phyloP scores from a whole-genome alignment of 2,888 invertebrate species.

The Operophtera brumata region DNA sequence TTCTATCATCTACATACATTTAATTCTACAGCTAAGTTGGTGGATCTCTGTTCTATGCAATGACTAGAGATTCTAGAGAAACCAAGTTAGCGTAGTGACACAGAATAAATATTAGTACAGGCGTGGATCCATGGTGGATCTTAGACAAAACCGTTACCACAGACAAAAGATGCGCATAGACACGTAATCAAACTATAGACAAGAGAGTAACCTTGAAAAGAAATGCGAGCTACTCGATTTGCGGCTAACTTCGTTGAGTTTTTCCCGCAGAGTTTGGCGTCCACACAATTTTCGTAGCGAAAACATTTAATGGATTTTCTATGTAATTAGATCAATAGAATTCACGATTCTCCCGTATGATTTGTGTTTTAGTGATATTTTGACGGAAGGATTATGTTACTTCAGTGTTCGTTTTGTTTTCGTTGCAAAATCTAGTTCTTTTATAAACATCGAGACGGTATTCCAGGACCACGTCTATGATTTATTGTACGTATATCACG shows the following conservation, averaged over 20 bases:
- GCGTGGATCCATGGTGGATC: no score
- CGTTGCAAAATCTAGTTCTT: slow-evolving; percentile 62
- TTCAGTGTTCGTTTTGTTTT: slow-evolving; percentile 62
- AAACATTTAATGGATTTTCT: slow-evolving; percentile 65
- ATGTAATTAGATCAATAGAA: slow-evolving; percentile 69
- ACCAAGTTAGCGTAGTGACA: no score
- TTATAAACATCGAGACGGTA: slow-evolving; percentile 78
- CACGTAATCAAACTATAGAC: slow-evolving; percentile 49
- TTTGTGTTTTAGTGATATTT: slow-evolving; percentile 58
- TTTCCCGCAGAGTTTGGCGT: slow-evolving; percentile 81
- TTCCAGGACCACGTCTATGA: slow-evolving; percentile 79
- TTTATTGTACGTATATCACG: slow-evolving; percentile 76
- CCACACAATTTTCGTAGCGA: slow-evolving; percentile 66
- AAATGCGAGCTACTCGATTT: slow-evolving; percentile 40
- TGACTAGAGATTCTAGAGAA: no score
- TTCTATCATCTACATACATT: no score
- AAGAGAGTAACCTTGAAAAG: slow-evolving; percentile 57
- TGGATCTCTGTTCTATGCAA: no score
- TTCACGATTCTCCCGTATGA: slow-evolving; percentile 46
- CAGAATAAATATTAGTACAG: no score
- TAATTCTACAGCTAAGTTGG: no score
- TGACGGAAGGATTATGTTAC: slow-evolving; percentile 61
- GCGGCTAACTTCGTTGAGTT: slow-evolving; percentile 74
- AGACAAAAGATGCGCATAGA: slow-evolving; percentile 38
- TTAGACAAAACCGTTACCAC: slow-evolving; percentile 29